Base-by-base conservation (phyloP, 92 coral and sea anemone genomes). In the Heliopora coerulea region DNA sequence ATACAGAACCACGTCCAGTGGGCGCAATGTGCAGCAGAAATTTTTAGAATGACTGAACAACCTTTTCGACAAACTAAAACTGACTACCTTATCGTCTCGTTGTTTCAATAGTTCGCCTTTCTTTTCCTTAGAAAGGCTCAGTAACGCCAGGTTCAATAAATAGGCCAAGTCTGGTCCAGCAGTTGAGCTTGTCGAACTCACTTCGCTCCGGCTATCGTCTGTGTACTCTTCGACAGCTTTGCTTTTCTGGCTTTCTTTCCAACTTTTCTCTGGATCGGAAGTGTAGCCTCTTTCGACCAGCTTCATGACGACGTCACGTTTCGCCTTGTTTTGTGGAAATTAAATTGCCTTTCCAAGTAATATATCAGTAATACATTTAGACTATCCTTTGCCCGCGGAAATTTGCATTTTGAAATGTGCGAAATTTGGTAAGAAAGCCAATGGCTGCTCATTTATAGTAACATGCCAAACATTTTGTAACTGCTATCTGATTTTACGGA, bases 91-190 rank as follows among this genome's bases (percentile, higher is more conserved):
- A 28, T 89, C 80, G 60, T 89, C 97, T 44, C 91, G 68, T 75
- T 91, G 96, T 48, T 84, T 91, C 56, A 91, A 40, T 35, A 91
- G 78, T 46, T 91, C 97, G 27, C 90, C 97, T 40, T 91, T 91
- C 87, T 91, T 91, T 52, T 91, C 97, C 79, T 82, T 82, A 17
- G 97, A 87, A 4, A 91, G 85, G 34, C 90, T 78, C 84, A 83
- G 79, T 70, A 91, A 70, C 0, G 96, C 82, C 97, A 91, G 89
- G 52, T 80, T 83, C 20, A 91, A 62, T 56, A 91, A 84, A 68
- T 91, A 91, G 69, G 62, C 74, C 62, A 84, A 91, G 78, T 91
- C 97, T 32, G 97, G 97, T 49, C 97, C 96, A 31, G 85, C 89
- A 39, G 86, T 62, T 26, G 89, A 69, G 13, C 89, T 78, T 0